Evolutionary conservation across 2,888 invertebrate genomes (phyloP), one percentile per base, ranked within the genome.

Genomic region (Alviniconcha strummeri): DNA sequence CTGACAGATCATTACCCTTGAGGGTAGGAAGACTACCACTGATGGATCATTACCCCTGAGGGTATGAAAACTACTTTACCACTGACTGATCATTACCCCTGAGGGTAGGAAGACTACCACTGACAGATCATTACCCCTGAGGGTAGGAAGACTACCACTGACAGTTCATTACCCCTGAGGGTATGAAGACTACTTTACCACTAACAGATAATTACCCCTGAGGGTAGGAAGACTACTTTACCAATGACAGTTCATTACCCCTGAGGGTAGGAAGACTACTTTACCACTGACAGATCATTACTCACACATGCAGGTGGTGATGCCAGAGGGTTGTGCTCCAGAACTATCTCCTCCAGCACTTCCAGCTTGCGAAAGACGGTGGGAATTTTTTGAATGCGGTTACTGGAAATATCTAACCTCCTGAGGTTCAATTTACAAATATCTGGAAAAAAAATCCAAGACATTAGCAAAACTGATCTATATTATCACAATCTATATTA

Each of bases 221-320:
- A 64, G 64, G 1, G 64, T 17, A 36, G 0, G 36, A 36, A 0
- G 36, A 36, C 36, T 36, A 36, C 36, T 64, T 36, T 36, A 36
- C 36, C 36, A 36, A 36, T 36, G 36, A 36, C 36, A 36, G 36
- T 1, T 36, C 36, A 36, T 36, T 36, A 36, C 64, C 64, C 64
- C 11, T 64, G 13, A 64, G 64, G 64, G 64, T 17, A 60, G 1
- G 60, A 60, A 60, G 60, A 60, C 60, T 60, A 13, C 60, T 64
- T 64, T 17, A 64, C 11, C 11, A 11, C 64, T 15, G n/a, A 17
- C 71, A 71, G 71, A 15, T 8, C 60, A 60, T 64, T 81, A 95
- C 96, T 96, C 95, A 98, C 98, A 94, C 97, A 96, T 88, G 98
- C 97, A 86, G 98, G 98, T 87, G 98, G 98, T 89, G 97, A 96